Base-by-base conservation (phyloP, 2,888 invertebrate species). In the Rhamnusium bicolor region DNA sequence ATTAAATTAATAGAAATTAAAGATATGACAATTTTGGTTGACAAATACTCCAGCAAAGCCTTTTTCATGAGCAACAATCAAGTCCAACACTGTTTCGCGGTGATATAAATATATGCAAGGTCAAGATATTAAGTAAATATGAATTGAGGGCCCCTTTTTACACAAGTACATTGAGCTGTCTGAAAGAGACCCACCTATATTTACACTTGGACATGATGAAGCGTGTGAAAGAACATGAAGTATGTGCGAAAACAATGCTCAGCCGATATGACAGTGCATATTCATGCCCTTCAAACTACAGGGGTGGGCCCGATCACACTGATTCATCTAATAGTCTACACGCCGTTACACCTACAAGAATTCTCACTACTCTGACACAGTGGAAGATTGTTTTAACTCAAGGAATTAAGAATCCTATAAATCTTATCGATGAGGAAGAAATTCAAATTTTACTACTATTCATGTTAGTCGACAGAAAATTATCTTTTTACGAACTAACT, bases 141-240 rank as follows among this genome's bases (percentile, higher is more conserved):
- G 29, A 71, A 61, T 72, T 61, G 71, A 74, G 74, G 40, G 68
- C 73, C 73, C 79, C 71, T 78, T 81, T 77, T 80, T 77, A 71
- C 72, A 78, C 65, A 77, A 77, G 82, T 78, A 75, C 79, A 83
- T 84, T 82, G 79, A 83, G 79, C 81, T 83, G 83, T 84, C 84
- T 81, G 82, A 78, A 80, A 79, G 79, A 75, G 83, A 81, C 83
- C 82, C 83, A 83, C 84, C 84, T 82, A 81, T 83, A 82, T 84
- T 84, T 84, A 81, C 81, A 82, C 79, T 80, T 67, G 79, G 77
- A 80, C 78, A 81, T 79, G 81, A 76, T 79, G 82, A 78, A 83
- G 81, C 84, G 84, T 84, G 84, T 84, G 84, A 84, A 84, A 81
- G 79, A 80, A 76, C 75, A 75, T 75, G 75, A 76, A 77, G 79